Base-by-base conservation (phyloP, 2,113 vertebrate species). In the Pandion haliaetus region DNA sequence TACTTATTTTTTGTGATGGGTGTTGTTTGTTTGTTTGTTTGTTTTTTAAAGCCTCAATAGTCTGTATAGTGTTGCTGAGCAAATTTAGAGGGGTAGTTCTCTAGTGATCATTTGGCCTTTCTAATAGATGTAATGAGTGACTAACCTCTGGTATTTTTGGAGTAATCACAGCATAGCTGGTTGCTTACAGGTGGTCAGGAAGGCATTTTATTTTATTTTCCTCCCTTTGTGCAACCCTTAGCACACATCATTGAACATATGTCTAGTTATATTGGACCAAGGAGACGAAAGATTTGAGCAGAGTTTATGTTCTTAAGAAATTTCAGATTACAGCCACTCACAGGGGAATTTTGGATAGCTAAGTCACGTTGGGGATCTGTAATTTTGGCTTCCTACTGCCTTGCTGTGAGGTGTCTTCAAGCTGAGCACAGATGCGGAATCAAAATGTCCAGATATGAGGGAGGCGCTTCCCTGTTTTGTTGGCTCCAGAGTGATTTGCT, bases 301-400 rank as follows among this genome's bases (percentile, higher is more conserved):
- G 86, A 92, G 29, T 96, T 92, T 80, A 55, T 90, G 78, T 83
- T 95, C 80, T 74, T 83, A 87, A 89, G 78, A 82, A 94, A 66
- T 91, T 88, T 12, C 77, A 84, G 36, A 36, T 97, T 90, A 90
- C 0, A 0, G 44, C 45, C 66, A 59, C 66, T 55, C 71, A n/a
- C 19, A 18, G 76, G 63, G 84, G 73, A 87, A 58, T 92, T 89
- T 47, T 90, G 40, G 47, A 47, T 45, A 59, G 49, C 70, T 36
- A 54, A 67, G 58, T 90, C 71, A 65, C 69, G 62, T 17, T 84
- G 50, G 54, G 44, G 65, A 58, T 66, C 69, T 88, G 82, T 77
- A 66, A 38, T 70, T 90, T 54, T 77, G 72, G 47, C 44, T 95
- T 90, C 38, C 77, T 93, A 3, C 58, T 91, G 73, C 69, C 79